Evolutionary conservation across 2,113 vertebrate species (phyloP).

Genomic region (Aldabrachelys gigantea): DNA sequence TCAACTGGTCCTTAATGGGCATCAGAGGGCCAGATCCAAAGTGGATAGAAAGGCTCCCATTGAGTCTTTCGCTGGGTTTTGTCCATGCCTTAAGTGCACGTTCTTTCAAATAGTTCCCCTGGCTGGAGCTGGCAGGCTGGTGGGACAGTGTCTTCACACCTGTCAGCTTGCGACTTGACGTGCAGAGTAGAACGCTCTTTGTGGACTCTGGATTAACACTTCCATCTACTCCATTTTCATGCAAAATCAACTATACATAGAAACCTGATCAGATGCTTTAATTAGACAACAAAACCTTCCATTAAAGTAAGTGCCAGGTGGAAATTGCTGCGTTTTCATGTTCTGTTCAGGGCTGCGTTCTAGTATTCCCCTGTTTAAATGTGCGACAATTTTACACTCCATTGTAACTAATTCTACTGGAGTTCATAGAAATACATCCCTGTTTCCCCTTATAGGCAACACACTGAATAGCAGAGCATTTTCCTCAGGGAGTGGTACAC

Average conservation of each 20-base stretch:
- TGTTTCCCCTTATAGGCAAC: neutral
- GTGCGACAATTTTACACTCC: neutral
- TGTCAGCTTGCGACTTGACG: slow-evolving; percentile 44
- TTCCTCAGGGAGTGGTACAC: slow-evolving; percentile 7
- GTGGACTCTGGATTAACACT: neutral
- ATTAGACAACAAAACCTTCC: neutral
- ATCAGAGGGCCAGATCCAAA: too few relatives aligned
- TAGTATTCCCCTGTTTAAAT: neutral
- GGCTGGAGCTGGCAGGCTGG: slow-evolving; percentile 29
- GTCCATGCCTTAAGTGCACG: neutral
- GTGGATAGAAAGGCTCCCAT: too few relatives aligned
- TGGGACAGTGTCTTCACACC: slow-evolving; percentile 25
- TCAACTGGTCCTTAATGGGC: too few relatives aligned
- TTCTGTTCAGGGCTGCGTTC: slow-evolving; percentile 1
- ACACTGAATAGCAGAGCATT: neutral
- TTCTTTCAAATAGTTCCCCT: slow-evolving; percentile 36
- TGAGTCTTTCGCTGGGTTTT: too few relatives aligned
- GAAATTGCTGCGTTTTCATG: neutral
- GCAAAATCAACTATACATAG: neutral
- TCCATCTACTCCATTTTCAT: neutral
- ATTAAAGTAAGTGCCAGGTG: neutral
- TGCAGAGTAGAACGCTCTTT: slow-evolving; percentile 14
- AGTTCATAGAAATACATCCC: slow-evolving; percentile 9
- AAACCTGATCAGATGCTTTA: neutral
- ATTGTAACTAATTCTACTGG: slow-evolving; percentile 29